Percentiles rank a stretch among this genome's conserved stretches.
Evolutionary conservation across 2,797 vertebrate species (phyloP).

Genomic region (Phoeniculus purpureus): DNA sequence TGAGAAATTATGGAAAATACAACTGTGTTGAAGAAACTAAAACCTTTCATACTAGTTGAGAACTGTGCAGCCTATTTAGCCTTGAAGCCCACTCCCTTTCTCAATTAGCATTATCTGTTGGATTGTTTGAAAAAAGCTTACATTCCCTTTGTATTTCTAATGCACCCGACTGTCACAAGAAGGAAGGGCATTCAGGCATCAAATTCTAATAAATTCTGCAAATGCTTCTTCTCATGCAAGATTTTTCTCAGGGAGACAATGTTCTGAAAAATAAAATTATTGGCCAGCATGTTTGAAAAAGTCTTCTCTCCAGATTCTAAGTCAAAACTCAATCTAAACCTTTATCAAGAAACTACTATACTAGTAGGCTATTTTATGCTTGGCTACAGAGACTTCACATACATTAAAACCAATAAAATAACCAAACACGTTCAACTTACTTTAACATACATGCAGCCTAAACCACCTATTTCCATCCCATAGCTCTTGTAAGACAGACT

Average conservation of each 20-base stretch:
- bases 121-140: neutral
- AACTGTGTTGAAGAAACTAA: neutral
- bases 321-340: neutral
- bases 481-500: neutral
- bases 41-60: rapidly evolving
- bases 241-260: neutral
- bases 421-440: slow-evolving; percentile 79
- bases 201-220: neutral
- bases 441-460: slow-evolving; percentile 85
- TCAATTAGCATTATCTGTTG: neutral
- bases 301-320: neutral
- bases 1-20: rapidly evolving
- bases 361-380: neutral
- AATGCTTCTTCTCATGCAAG: neutral
- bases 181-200: neutral
- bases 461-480: slow-evolving; percentile 79
- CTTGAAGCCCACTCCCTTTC: neutral
- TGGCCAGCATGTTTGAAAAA: neutral
- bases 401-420: neutral
- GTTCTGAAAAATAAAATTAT: neutral
- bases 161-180: rapidly evolving
- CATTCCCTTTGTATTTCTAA: neutral
- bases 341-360: neutral
- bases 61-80: neutral
- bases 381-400: neutral